Evolutionary conservation across 2,797 vertebrate genomes (phyloP), one percentile per base, ranked within the genome.

Genomic region (Sebastes cheni): DNA sequence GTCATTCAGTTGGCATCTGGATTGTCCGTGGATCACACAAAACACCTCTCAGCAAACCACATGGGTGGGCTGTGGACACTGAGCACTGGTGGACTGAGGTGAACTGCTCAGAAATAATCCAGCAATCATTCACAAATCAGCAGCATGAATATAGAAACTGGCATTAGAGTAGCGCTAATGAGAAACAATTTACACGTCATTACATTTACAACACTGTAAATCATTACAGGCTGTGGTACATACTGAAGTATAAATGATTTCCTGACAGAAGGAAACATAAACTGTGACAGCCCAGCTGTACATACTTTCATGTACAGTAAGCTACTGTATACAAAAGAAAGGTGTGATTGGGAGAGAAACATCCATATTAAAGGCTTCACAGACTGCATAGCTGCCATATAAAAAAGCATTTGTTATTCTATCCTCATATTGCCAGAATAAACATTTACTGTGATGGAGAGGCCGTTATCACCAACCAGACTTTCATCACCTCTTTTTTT

Each of bases 381-480:
- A 29, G 52, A 29, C 72, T 23, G 42, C 56, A 65, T 67, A 77
- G 67, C 77, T 75, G 69, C 58, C 29, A 52, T 46, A 16, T 25
- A 34, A 68, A 71, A 50, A 20, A 46, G 2, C 8, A 30, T 78
- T 75, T 77, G 61, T 80, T 80, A 74, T 79, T 76, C 77, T n/a
- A 8, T 42, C 30, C 65, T 75, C 74, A 67, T 71, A n/a, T 70
- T 62, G 18, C 23, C 56, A 75, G 62, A 77, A 77, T 72, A 80
- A 82, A 89, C 56, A 64, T 86, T 84, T 70, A 64, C 72, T 71
- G 64, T 77, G 83, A 88, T 75, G 68, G 16, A 85, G 23, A 72
- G 30, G 83, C 67, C 3, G 14, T 83, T 73, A 82, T 73, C 67
- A 61, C 52, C 72, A 56, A 60, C 62, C 62, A 54, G 46, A 81